Evolutionary conservation across 2,888 invertebrate species (phyloP).

Genomic region (Apamea anceps): DNA sequence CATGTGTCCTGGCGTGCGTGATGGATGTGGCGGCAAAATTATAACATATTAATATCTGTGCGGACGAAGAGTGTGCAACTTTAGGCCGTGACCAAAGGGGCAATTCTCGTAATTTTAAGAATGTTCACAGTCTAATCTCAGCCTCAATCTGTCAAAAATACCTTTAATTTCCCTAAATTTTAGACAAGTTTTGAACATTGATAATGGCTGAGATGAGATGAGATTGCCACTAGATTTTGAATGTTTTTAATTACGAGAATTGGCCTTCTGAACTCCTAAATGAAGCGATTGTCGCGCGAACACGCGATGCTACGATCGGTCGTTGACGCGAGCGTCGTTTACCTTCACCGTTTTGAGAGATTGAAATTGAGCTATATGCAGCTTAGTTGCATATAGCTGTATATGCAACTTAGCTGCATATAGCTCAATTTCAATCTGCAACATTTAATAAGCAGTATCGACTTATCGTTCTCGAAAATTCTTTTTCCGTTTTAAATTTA

Average conservation of each 20-base stretch:
- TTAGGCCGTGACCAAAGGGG: neutral
- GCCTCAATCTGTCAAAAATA: too few species aligned
- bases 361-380: too few species aligned
- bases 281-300: neutral
- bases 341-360: too few species aligned
- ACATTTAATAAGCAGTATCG: neutral
- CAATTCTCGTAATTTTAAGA: too few species aligned
- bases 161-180: too few species aligned
- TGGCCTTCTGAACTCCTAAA: neutral
- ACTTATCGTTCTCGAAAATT: neutral
- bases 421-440: neutral
- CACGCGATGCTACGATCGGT: neutral
- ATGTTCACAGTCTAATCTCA: too few species aligned
- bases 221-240: too few species aligned
- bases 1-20: slow-evolving; percentile 77
- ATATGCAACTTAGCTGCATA: neutral
- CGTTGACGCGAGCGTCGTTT: too few species aligned
- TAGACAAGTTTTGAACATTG: too few species aligned
- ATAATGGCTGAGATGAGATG: too few species aligned
- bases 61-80: slow-evolving; percentile 55
- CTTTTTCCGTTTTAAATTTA: neutral
- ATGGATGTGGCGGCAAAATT: slow-evolving; percentile 81
- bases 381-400: too few species aligned
- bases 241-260: too few species aligned
- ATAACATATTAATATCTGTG: slow-evolving; percentile 53